These are phyloP conservation scores for Hirtodrosophila trivittata DNA, from an alignment of 2,888 invertebrate species.

Conservation along the genomic window DNA sequence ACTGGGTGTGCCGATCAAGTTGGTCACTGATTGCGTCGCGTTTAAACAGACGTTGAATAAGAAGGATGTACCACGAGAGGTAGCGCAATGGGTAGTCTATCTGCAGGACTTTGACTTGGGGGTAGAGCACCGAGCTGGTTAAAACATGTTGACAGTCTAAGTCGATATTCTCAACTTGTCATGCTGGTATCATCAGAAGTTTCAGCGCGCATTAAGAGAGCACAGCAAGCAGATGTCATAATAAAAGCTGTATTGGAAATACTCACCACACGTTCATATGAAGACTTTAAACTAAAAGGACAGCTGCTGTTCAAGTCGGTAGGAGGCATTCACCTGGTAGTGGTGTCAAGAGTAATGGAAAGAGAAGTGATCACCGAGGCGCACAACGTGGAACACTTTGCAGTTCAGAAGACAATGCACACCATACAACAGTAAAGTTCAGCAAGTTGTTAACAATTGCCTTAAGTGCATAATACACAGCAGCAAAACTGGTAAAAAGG, in stretches of 20 bases:
- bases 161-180: background rate
- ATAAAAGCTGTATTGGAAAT: too few species aligned
- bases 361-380: background rate
- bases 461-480: background rate
- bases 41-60: too few species aligned
- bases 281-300: background rate
- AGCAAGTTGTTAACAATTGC: background rate
- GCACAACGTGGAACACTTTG: background rate
- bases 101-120: conserved; percentile 11
- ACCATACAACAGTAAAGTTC: background rate
- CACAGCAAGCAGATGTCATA: too few species aligned
- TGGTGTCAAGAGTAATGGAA: background rate
- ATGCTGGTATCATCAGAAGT: too few species aligned
- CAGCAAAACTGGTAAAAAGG: background rate
- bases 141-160: conserved; percentile 2
- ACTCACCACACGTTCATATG: too few species aligned
- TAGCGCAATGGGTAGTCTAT: too few species aligned
- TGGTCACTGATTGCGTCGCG: too few species aligned
- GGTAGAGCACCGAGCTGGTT: conserved; percentile 2
- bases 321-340: background rate
- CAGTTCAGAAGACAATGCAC: background rate
- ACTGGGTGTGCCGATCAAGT: too few species aligned
- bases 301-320: background rate
- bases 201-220: background rate
- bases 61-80: too few species aligned